Conservation (phyloP, 2,113 vertebrate genomes). For the Corapipo altera region DNA sequence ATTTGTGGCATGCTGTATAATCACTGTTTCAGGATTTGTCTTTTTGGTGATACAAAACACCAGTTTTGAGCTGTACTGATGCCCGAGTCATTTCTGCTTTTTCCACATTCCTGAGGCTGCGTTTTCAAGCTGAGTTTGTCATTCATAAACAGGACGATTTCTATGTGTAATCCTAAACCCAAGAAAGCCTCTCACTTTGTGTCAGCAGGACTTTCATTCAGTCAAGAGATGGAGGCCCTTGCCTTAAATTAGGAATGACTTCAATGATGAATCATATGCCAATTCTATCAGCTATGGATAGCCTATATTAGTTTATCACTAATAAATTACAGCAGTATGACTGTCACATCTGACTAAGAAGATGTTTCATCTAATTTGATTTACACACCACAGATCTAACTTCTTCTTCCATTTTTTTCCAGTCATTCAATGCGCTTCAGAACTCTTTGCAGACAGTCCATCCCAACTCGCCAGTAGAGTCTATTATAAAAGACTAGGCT, state of each 20-base stretch:
- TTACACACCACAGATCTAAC: background rate
- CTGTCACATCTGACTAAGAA: background rate
- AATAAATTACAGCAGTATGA: background rate
- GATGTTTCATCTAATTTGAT: background rate
- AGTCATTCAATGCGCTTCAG: background rate
- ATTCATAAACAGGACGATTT: background rate
- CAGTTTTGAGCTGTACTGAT: background rate
- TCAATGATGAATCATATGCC: background rate
- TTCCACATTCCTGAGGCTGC: background rate
- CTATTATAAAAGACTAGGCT: background rate
- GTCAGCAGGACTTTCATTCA: background rate
- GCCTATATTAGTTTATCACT: background rate
- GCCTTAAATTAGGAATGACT: background rate
- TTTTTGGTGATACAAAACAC: background rate
- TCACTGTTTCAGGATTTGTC: background rate
- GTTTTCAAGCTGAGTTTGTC: background rate
- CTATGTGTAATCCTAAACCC: background rate
- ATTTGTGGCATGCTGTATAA: background rate
- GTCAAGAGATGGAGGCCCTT: background rate
- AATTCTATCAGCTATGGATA: background rate
- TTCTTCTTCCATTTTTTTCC: background rate
- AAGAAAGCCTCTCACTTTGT: background rate
- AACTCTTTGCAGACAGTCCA: background rate
- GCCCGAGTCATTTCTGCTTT: background rate
- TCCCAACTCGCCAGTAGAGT: background rate